Percentiles rank a stretch among this genome's conserved stretches.
phyloP scores from a whole-genome alignment of 1,140 invertebrate genomes.

The Helicoverpa zea region DNA sequence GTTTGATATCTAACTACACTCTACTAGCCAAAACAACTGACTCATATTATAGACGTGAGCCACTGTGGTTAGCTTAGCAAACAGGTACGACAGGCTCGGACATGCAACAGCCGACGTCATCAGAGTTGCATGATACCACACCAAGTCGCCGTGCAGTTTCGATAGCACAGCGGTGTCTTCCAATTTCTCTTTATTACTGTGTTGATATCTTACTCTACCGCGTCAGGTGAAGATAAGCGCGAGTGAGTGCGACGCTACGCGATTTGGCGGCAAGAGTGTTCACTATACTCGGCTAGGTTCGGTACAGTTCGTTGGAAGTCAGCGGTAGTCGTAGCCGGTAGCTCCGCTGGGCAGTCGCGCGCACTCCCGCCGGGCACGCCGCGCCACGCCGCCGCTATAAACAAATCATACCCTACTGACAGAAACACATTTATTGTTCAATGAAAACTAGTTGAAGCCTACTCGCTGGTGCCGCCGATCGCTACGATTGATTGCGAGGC shows the following conservation, averaged over 20 bases:
- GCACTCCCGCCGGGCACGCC: conserved; percentile 37
- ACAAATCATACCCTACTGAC: conserved; percentile 72
- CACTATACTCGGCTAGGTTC: conserved; percentile 60
- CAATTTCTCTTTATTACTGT: conserved; percentile 38
- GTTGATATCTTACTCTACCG: conserved; percentile 42
- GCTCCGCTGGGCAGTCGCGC: conserved; percentile 47
- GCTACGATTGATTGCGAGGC: conserved; percentile 1
- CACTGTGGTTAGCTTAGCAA: conserved; percentile 6
- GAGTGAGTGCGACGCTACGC: conserved; percentile 62
- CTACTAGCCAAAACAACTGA: conserved; percentile 32
- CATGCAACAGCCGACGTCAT: conserved; percentile 32
- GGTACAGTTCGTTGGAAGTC: conserved; percentile 61
- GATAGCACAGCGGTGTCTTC: conserved; percentile 28
- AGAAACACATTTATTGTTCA: conserved; percentile 66
- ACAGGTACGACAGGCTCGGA: neutral
- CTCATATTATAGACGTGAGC: conserved; percentile 11
- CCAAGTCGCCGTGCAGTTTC: conserved; percentile 13
- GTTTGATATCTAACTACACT: conserved; percentile 11
- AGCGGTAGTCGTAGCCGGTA: conserved; percentile 58
- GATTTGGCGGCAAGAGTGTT: conserved; percentile 63
- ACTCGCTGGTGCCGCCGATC: conserved; percentile 8
- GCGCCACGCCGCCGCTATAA: conserved; percentile 66
- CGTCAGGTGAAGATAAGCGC: conserved; percentile 31
- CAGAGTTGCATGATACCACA: neutral
- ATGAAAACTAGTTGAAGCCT: conserved; percentile 58